Percentiles rank a stretch among this genome's conserved stretches.
Evolutionary conservation across 2,113 vertebrate species (phyloP).

Genomic region (Nasalis larvatus): DNA sequence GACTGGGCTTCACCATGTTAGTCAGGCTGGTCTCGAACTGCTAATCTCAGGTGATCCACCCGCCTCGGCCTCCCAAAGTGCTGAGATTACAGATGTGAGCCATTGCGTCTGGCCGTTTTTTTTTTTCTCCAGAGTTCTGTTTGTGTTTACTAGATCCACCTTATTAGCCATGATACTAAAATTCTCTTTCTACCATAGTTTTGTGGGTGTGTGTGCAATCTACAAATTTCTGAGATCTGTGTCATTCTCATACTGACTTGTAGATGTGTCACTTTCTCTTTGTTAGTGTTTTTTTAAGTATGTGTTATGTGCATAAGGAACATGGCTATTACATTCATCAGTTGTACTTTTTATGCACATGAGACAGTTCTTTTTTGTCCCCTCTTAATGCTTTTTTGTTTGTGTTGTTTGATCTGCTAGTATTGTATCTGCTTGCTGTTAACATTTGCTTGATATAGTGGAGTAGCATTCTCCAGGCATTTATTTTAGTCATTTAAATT

Average conservation of each 20-base stretch:
- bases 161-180: neutral
- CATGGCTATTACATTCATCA: neutral
- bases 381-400: neutral
- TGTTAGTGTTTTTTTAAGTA: constrained; percentile 15
- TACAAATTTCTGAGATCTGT: neutral
- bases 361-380: neutral
- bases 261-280: neutral
- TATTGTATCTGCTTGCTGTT: neutral
- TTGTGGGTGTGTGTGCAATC: neutral
- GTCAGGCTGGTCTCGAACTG: neutral
- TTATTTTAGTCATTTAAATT: neutral
- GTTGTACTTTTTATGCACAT: neutral
- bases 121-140: neutral
- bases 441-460: neutral
- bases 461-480: neutral
- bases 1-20: neutral
- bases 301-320: neutral
- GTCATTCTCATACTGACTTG: neutral
- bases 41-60: neutral
- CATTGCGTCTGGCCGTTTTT: too few relatives aligned
- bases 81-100: neutral
- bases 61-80: neutral
- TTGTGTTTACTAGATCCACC: neutral
- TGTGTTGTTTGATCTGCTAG: neutral
- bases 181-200: neutral